A percentile compares a stretch with the other conserved stretches of the same genome.
Evolutionary conservation across 2,797 vertebrate genomes (phyloP).

Genomic region (Chaetophractus vellerosus): DNA sequence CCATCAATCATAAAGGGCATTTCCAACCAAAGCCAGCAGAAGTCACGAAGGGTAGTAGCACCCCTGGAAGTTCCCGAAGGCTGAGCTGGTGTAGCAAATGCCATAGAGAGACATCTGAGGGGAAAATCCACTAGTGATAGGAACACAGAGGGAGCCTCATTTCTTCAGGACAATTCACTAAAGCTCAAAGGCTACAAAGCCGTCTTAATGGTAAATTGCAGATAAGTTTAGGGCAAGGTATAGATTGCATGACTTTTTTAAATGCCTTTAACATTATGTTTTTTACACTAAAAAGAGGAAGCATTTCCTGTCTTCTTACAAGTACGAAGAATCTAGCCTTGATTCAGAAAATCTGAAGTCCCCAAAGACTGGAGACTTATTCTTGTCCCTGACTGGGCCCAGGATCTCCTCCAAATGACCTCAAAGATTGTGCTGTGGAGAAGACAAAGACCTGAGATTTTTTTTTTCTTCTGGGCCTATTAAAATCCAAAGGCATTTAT

Average conservation of each 20-base stretch:
- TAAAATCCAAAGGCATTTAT: conserved; percentile 63
- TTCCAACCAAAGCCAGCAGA: neutral
- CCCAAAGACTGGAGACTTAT: neutral
- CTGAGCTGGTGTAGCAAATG: neutral
- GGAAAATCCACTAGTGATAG: neutral
- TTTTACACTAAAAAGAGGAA: conserved; percentile 27
- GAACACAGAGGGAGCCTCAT: neutral
- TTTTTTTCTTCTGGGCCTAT: conserved; percentile 48
- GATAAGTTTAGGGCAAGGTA: neutral
- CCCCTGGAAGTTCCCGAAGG: neutral
- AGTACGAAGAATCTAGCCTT: neutral
- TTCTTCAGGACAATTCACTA: neutral
- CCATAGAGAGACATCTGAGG: neutral
- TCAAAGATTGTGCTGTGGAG: neutral
- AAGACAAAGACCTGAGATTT: neutral
- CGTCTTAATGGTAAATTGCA: neutral
- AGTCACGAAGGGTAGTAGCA: neutral
- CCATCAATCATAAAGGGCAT: neutral
- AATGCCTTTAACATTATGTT: neutral
- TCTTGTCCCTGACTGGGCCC: neutral
- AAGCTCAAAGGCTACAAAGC: neutral
- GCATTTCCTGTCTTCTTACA: neutral
- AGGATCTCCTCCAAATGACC: neutral
- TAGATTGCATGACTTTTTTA: neutral
- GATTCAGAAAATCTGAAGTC: conserved; percentile 20